Evolutionary conservation across 2,797 vertebrate genomes (phyloP), one percentile per base, ranked within the genome.

Genomic region (Cygnus olor): DNA sequence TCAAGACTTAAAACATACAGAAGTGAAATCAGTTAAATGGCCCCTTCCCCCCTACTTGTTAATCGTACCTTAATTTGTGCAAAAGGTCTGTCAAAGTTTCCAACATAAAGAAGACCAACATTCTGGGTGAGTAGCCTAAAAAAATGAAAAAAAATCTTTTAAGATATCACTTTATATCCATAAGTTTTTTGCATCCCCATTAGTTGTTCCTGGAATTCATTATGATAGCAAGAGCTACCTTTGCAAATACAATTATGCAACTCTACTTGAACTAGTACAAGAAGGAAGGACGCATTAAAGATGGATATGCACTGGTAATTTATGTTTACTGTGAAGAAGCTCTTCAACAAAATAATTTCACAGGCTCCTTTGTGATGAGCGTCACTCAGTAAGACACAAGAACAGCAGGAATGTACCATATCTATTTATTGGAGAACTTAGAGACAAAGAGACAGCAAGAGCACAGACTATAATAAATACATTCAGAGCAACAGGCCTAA

Each of bases 51-150:
- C 61, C 47, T 95, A 32, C 47, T 94, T 70, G 93, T 80, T 36
- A 90, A 84, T 97, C 98, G 85, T 98, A 99, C 99, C 99, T 99
- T 99, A 98, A 99, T 99, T 96, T 99, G 98, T 85, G 99, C 98
- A 98, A 99, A 99, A 94, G 99, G 99, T 97, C 97, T 98, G 96
- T 99, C 99, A 91, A 99, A 99, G 98, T 97, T 99, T 98, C 99
- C 99, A 96, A 99, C 99, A 96, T 99, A 99, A 84, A 99, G 99
- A 96, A 99, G 97, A 86, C 99, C 99, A 95, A 99, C 98, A 88
- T 98, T 99, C 98, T 99, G 98, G 84, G 99, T 97, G 84, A 99
- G 96, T 89, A 99, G 97, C 98, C 99, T 99, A 96, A 78, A 98
- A 95, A 96, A 94, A 61, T 47, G 83, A 89, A 96, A 94, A 96